Conservation (phyloP, 1,140 invertebrate species). For the Drosophila suzukii region DNA sequence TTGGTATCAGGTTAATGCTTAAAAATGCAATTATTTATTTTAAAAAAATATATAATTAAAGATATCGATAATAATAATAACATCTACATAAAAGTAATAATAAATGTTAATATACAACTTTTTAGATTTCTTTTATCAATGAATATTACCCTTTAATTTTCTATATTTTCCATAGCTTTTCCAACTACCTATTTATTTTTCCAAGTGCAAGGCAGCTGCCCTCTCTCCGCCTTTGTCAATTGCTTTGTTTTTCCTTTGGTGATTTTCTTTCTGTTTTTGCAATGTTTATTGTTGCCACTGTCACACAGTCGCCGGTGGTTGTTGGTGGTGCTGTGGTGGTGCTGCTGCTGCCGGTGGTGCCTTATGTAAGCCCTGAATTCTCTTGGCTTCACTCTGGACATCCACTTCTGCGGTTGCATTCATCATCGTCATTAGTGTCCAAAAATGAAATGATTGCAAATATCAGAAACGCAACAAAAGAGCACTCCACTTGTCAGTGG, state of each 20-base stretch:
- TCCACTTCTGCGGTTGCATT: constrained; percentile 62
- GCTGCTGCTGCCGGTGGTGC: constrained; percentile 1
- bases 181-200: not conserved
- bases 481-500: constrained; percentile 49
- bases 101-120: too few species aligned
- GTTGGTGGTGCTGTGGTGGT: constrained; percentile 12
- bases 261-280: constrained; percentile 61
- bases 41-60: too few species aligned
- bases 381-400: constrained; percentile 68
- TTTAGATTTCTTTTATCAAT: not conserved
- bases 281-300: constrained; percentile 72
- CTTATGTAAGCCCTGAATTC: constrained; percentile 67
- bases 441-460: constrained; percentile 77
- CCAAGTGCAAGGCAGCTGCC: constrained; percentile 15
- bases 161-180: too few species aligned
- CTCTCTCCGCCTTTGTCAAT: constrained; percentile 46
- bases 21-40: too few species aligned
- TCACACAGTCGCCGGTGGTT: constrained; percentile 44
- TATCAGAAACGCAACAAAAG: constrained; percentile 61
- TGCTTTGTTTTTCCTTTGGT: constrained; percentile 44
- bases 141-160: too few species aligned
- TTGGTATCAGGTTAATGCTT: too few species aligned
- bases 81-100: too few species aligned
- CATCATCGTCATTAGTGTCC: constrained; percentile 76
- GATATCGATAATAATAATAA: too few species aligned